Percentiles rank a stretch among this genome's conserved stretches.
phyloP scores from a whole-genome alignment of 2,888 invertebrate genomes.

The Trichacis sp. region DNA sequence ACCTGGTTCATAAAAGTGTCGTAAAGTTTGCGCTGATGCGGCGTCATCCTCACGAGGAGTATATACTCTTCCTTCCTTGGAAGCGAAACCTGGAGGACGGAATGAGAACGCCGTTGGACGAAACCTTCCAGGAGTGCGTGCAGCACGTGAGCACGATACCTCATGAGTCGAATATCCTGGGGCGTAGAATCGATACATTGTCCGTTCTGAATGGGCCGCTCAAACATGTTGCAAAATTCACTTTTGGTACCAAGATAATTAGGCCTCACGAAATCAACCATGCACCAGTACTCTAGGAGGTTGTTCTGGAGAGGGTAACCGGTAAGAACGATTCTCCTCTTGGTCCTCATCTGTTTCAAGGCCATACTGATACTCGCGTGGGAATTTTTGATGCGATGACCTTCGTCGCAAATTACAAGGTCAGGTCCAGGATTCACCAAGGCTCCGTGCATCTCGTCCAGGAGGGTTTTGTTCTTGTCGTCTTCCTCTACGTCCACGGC shows the following conservation, averaged over 20 bases:
- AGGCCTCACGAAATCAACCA: slow-evolving; percentile 98
- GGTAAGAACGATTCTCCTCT: slow-evolving; percentile 93
- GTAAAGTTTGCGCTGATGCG: slow-evolving; percentile 90
- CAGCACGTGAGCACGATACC: slow-evolving; percentile 94
- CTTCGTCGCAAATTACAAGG: slow-evolving; percentile 95
- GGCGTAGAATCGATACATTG: slow-evolving; percentile 98
- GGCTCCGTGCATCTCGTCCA: slow-evolving; percentile 87
- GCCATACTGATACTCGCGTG: slow-evolving; percentile 97
- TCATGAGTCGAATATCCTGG: slow-evolving; percentile 92
- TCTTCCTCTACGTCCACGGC: slow-evolving; percentile 72
- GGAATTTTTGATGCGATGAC: slow-evolving; percentile 97
- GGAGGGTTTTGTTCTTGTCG: slow-evolving; percentile 78
- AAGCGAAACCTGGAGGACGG: slow-evolving; percentile 90
- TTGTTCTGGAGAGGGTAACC: slow-evolving; percentile 99
- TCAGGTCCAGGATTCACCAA: slow-evolving; percentile 93
- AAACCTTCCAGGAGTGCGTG: slow-evolving; percentile 95
- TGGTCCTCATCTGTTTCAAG: slow-evolving; percentile 93
- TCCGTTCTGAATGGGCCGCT: slow-evolving; percentile 97
- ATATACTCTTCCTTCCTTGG: slow-evolving; percentile 97
- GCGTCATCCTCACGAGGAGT: slow-evolving; percentile 86
- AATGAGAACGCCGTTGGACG: slow-evolving; percentile 94
- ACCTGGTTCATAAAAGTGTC: slow-evolving; percentile 94
- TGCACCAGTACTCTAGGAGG: slow-evolving; percentile 96
- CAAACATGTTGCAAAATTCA: slow-evolving; percentile 99
- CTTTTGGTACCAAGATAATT: slow-evolving; percentile 97